These are phyloP conservation scores for Pipistrellus kuhlii DNA, from an alignment of 2,797 vertebrate species.

Conservation along the genomic window DNA sequence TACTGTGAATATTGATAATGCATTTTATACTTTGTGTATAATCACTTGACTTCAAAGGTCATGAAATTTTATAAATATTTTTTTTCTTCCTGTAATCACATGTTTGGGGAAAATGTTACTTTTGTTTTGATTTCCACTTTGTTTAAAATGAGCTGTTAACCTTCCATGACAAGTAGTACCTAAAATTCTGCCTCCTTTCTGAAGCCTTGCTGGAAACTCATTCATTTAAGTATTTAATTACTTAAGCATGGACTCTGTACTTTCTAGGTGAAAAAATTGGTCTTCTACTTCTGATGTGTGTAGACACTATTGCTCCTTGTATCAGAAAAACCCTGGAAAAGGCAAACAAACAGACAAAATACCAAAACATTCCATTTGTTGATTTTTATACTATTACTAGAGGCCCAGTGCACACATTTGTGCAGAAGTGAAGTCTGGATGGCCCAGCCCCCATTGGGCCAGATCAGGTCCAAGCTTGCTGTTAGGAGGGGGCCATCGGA, in stretches of 20 bases:
- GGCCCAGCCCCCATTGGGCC: too few relatives aligned
- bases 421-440: too few relatives aligned
- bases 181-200: neutral
- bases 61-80: neutral
- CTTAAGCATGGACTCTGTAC: neutral
- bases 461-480: too few relatives aligned
- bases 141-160: neutral
- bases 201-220: neutral
- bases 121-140: slow-evolving; percentile 20
- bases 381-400: neutral
- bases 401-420: too few relatives aligned
- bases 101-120: neutral
- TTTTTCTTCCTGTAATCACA: neutral
- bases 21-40: neutral
- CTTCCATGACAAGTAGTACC: neutral
- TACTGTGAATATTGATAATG: neutral
- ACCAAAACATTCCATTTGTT: neutral
- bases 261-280: neutral
- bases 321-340: neutral
- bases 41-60: neutral
- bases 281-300: neutral
- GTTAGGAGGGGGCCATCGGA: too few relatives aligned
- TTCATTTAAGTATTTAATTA: neutral
- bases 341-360: neutral
- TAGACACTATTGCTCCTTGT: neutral